A percentile compares a stretch with the other conserved stretches of the same genome.
Evolutionary conservation across 2,113 vertebrate genomes (phyloP).

Genomic region (Okapia johnstoni): DNA sequence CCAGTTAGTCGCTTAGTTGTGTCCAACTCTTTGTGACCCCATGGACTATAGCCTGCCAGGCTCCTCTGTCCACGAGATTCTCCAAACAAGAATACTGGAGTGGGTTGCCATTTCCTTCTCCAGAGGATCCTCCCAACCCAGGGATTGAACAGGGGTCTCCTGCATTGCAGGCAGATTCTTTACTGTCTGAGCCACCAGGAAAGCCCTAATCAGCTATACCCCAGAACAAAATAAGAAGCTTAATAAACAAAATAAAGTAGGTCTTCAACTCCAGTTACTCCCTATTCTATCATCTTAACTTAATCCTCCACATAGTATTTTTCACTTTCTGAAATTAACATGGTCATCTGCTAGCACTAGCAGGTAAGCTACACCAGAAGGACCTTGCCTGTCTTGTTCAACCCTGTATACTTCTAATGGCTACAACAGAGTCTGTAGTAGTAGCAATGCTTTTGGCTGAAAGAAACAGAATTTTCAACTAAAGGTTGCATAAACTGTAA

Average conservation of each 20-base stretch:
- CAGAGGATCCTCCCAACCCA: neutral
- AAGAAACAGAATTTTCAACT: conserved; percentile 7
- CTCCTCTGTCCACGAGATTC: neutral
- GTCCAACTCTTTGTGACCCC: neutral
- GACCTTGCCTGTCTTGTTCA: neutral
- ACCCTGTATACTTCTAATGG: neutral
- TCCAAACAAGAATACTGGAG: neutral
- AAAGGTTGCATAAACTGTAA: neutral
- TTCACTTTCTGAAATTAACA: neutral
- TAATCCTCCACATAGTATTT: neutral
- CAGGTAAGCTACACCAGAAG: neutral
- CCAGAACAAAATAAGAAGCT: neutral
- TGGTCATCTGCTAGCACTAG: neutral
- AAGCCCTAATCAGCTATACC: neutral
- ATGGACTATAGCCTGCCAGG: neutral
- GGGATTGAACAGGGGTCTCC: neutral
- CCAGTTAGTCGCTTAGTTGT: neutral
- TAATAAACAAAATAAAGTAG: neutral
- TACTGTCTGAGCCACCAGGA: neutral
- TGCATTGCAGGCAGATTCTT: neutral
- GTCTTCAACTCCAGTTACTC: neutral
- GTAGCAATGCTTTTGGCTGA: neutral
- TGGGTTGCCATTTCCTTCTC: neutral
- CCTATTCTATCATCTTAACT: neutral
- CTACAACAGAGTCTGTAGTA: neutral